These are phyloP conservation scores for Eupithecia pulchellata DNA, from an alignment of 2,888 invertebrate species.

Conservation along the genomic window DNA sequence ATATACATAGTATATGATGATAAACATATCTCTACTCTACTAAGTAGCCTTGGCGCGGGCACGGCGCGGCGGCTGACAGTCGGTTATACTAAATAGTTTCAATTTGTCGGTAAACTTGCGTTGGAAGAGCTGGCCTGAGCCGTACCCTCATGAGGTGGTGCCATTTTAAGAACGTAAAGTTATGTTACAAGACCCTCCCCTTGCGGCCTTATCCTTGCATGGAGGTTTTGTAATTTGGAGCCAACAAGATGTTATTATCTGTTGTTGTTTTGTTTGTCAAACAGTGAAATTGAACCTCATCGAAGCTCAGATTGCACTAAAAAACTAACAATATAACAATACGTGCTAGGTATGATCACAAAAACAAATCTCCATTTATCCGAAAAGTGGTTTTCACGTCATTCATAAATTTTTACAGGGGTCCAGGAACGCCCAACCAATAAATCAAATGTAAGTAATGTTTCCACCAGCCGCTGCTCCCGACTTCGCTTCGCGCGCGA, in stretches of 20 bases:
- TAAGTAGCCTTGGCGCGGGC: no score
- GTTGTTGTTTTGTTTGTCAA: no score
- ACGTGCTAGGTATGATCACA: not conserved
- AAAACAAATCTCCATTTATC: not conserved
- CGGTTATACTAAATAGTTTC: not conserved
- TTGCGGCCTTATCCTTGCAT: not conserved
- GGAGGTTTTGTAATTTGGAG: not conserved
- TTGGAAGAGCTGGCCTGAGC: not conserved
- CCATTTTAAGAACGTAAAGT: not conserved
- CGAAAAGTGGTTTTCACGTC: not conserved
- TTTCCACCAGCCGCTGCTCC: not conserved
- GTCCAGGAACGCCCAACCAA: not conserved
- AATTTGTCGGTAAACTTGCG: not conserved
- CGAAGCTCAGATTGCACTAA: no score
- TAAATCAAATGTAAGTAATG: slow-evolving; percentile 3
- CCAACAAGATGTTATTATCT: no score
- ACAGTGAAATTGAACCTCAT: no score
- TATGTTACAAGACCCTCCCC: not conserved
- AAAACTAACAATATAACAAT: not conserved
- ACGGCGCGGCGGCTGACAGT: not conserved
- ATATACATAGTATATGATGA: no score
- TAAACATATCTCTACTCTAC: no score
- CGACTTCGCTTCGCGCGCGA: not conserved
- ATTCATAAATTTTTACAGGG: not conserved
- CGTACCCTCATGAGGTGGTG: not conserved